These are phyloP conservation scores for Thereva nobilitata DNA, from an alignment of 2,888 invertebrate species.

Conservation along the genomic window DNA sequence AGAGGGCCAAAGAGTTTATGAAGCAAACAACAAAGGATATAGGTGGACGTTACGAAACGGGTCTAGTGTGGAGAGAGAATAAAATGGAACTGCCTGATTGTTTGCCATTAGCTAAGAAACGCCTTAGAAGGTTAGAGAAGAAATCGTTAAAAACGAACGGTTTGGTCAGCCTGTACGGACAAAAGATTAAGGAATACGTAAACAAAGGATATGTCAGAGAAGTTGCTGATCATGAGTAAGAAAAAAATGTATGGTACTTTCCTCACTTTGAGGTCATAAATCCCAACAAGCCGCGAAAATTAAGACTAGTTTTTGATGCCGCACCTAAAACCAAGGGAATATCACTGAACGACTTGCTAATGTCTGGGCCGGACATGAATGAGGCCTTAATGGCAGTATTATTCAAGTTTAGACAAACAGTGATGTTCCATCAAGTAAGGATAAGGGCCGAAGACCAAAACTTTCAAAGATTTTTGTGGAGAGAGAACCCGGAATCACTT, in stretches of 20 bases:
- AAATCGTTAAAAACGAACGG: slow-evolving; percentile 32
- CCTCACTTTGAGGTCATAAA: slow-evolving; percentile 44
- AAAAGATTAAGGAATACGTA: slow-evolving; percentile 22
- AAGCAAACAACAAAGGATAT: too few relatives aligned
- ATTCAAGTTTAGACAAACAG: slow-evolving; percentile 46
- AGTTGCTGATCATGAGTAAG: slow-evolving; percentile 8
- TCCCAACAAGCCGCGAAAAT: slow-evolving; percentile 46
- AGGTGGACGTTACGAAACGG: slow-evolving; percentile 33
- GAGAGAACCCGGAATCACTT: background rate
- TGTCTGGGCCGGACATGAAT: slow-evolving; percentile 47
- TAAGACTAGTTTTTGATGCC: slow-evolving; percentile 49
- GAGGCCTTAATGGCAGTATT: slow-evolving; percentile 46
- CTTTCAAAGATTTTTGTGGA: slow-evolving; percentile 47
- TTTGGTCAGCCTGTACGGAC: slow-evolving; percentile 26
- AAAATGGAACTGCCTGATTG: slow-evolving; percentile 41
- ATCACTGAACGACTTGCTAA: slow-evolving; percentile 45
- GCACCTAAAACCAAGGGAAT: slow-evolving; percentile 44
- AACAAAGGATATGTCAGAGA: slow-evolving; percentile 26
- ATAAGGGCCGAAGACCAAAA: slow-evolving; percentile 46
- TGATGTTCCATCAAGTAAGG: slow-evolving; percentile 49
- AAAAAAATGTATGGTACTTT: slow-evolving; percentile 44
- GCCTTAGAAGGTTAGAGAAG: slow-evolving; percentile 38
- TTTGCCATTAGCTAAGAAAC: slow-evolving; percentile 34
- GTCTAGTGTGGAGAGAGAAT: slow-evolving; percentile 43
- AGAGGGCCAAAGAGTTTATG: too few relatives aligned